phyloP scores from a whole-genome alignment of 2,113 vertebrate species.

The Hydropotes inermis region DNA sequence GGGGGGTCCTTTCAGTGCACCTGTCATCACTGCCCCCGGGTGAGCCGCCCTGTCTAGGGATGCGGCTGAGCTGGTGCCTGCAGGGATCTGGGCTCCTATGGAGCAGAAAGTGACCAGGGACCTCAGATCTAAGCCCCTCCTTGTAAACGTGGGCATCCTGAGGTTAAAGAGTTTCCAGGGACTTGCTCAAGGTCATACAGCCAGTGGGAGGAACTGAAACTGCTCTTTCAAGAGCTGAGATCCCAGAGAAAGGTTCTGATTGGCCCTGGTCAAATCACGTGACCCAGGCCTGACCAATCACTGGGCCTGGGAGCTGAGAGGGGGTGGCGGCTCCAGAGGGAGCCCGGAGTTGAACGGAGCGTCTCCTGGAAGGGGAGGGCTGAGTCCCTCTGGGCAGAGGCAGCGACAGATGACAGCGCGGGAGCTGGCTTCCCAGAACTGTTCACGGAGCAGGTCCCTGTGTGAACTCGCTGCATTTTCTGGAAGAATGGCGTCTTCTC shows the following conservation, averaged over 20 bases:
- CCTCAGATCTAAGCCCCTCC: neutral
- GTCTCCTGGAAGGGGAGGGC: neutral
- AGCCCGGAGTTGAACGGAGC: neutral
- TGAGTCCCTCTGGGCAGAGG: neutral
- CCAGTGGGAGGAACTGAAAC: neutral
- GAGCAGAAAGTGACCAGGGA: neutral
- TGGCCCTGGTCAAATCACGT: neutral
- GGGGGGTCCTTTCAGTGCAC: rapidly evolving
- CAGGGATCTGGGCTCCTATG: neutral
- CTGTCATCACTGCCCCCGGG: rapidly evolving
- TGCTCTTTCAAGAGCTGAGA: neutral
- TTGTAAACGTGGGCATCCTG: neutral
- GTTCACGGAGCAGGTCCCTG: neutral
- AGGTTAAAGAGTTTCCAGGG: neutral
- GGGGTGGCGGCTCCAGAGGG: neutral
- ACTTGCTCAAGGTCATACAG: neutral
- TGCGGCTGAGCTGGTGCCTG: neutral
- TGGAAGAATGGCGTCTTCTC: neutral
- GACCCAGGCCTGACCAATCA: neutral
- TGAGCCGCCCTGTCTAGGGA: neutral
- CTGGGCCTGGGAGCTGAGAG: neutral
- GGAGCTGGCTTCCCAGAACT: rapidly evolving
- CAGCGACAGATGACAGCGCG: rapidly evolving
- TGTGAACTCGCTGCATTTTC: neutral
- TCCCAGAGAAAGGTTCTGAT: neutral